These are phyloP conservation scores for Zosterops borbonicus DNA, from an alignment of 2,113 vertebrate genomes.

Conservation along the genomic window DNA sequence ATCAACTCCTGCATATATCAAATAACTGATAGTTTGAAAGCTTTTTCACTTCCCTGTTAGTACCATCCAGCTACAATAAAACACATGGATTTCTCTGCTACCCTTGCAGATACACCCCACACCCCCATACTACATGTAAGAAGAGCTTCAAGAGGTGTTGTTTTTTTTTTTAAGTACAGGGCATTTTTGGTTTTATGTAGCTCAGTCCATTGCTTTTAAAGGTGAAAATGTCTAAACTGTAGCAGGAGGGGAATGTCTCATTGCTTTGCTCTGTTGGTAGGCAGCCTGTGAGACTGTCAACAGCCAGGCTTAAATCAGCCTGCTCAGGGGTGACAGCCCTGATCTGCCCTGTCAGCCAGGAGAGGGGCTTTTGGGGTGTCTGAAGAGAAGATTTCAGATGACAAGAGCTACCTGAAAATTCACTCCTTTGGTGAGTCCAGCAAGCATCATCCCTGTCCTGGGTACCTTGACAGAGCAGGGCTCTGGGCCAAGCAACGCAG, in stretches of 20 bases:
- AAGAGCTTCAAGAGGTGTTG: conserved; percentile 16
- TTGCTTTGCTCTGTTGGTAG: not conserved
- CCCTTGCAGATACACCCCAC: conserved; percentile 54
- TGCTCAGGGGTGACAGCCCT: not conserved
- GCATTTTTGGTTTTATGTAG: conserved; percentile 49
- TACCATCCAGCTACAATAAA: conserved; percentile 64
- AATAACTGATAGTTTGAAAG: conserved; percentile 71
- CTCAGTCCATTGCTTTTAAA: conserved; percentile 10
- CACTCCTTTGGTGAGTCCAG: not conserved
- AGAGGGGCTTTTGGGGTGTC: not conserved
- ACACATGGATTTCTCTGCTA: conserved; percentile 57
- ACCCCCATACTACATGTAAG: not conserved
- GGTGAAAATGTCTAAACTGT: not conserved
- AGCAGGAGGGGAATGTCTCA: not conserved
- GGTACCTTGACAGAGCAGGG: not conserved
- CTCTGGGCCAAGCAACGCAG: too few relatives aligned
- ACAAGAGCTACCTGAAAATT: not conserved
- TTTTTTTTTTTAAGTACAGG: not conserved
- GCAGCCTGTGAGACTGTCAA: not conserved
- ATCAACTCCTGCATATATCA: conserved; percentile 66
- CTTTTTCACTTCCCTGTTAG: conserved; percentile 69
- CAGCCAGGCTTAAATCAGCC: not conserved
- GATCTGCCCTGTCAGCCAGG: not conserved
- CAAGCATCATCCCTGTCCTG: not conserved
- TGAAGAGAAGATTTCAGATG: not conserved